A percentile compares a stretch with the other conserved stretches of the same genome.
phyloP scores from a whole-genome alignment of 2,797 vertebrate genomes.

The Hephaestus fuliginosus region DNA sequence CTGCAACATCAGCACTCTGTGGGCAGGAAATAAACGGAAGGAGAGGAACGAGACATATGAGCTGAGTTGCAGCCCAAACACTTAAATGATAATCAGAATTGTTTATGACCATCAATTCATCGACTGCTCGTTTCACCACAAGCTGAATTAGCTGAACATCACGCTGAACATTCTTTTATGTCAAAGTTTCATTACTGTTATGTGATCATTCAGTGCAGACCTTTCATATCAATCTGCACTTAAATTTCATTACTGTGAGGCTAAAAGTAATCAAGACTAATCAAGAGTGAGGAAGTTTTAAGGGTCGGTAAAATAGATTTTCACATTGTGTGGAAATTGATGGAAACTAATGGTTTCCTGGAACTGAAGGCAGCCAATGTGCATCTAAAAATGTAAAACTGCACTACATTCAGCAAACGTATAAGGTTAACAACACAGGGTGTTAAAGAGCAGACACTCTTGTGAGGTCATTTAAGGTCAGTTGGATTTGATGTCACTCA shows the following conservation, averaged over 20 bases:
- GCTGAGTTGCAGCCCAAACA: background rate
- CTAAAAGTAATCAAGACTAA: accelerated
- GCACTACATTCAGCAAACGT: background rate
- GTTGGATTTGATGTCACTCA: background rate
- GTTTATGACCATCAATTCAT: background rate
- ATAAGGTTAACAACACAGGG: background rate
- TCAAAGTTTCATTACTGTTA: background rate
- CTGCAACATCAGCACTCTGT: background rate
- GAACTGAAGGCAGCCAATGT: background rate
- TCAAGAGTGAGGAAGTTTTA: no score
- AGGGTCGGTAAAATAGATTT: no score
- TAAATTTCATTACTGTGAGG: background rate
- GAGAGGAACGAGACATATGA: background rate
- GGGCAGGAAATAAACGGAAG: background rate
- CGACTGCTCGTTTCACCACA: background rate
- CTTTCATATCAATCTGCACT: background rate
- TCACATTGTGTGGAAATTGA: no score
- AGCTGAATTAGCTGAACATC: background rate
- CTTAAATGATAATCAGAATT: no score
- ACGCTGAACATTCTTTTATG: background rate
- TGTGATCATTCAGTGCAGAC: background rate
- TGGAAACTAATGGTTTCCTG: no score
- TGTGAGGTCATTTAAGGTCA: background rate
- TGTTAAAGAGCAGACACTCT: background rate
- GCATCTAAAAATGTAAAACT: background rate